Percentiles rank a stretch among this genome's conserved stretches.
Conservation (phyloP, 2,113 vertebrate genomes). For the Bufo gargarizans region DNA sequence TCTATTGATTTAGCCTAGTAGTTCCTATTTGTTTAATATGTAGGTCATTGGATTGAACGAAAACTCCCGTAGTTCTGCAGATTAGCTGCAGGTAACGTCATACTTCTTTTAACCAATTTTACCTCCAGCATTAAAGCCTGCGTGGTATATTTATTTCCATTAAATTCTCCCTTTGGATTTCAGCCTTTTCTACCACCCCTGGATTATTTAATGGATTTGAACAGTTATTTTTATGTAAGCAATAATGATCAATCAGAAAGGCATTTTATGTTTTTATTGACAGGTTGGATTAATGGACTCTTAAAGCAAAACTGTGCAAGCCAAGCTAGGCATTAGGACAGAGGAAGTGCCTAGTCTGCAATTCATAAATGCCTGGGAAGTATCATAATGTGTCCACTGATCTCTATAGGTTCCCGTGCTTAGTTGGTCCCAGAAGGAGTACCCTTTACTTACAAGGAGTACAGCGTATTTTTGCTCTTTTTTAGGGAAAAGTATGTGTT, state of each 20-base stretch:
- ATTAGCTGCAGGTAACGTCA: slow-evolving; percentile 29
- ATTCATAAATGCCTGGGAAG: neutral
- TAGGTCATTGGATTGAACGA: slow-evolving; percentile 40
- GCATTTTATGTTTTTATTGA: slow-evolving; percentile 54
- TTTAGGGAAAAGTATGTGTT: no score
- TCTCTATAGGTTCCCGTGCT: neutral
- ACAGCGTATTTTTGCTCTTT: no score
- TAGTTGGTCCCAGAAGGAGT: no score
- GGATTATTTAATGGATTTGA: slow-evolving; percentile 27
- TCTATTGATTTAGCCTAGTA: slow-evolving; percentile 45
- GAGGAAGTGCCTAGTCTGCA: slow-evolving; percentile 21
- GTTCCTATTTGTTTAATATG: slow-evolving; percentile 43
- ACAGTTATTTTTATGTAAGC: slow-evolving; percentile 42
- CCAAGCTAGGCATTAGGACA: neutral
- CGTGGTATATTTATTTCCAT: slow-evolving; percentile 17
- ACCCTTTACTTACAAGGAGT: no score
- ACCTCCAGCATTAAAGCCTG: neutral
- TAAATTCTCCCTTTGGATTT: slow-evolving; percentile 30
- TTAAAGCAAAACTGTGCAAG: slow-evolving; percentile 11
- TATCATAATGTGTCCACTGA: neutral
- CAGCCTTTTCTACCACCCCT: neutral
- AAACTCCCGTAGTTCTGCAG: neutral
- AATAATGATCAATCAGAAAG: slow-evolving; percentile 46
- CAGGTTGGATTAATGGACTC: slow-evolving; percentile 33
- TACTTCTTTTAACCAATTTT: slow-evolving; percentile 11